A percentile compares a stretch with the other conserved stretches of the same genome.
These are phyloP conservation scores for Ifrita kowaldi DNA, from an alignment of 2,113 vertebrate species.

Conservation along the genomic window DNA sequence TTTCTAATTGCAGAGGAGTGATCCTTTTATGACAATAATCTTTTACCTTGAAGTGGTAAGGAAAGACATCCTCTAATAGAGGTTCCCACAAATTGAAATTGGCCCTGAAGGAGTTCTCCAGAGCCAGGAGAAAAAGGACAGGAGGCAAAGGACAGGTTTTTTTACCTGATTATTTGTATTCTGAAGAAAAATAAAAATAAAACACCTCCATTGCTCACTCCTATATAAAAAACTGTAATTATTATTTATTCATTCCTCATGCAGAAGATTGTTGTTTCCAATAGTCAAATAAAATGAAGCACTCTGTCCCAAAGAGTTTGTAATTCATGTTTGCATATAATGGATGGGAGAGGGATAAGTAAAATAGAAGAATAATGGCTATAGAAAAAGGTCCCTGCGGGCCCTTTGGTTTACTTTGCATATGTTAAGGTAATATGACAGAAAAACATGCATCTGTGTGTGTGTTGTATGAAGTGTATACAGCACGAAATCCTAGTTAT, in stretches of 20 bases:
- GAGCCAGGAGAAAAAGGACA: not conserved
- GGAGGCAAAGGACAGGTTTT: not conserved
- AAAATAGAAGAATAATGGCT: not conserved
- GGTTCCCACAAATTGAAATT: not conserved
- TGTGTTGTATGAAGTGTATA: not conserved
- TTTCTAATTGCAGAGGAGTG: conserved; percentile 7
- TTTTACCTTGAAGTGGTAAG: not conserved
- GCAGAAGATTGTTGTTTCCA: not conserved
- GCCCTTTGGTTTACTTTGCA: not conserved
- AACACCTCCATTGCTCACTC: not conserved
- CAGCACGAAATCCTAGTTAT: not conserved
- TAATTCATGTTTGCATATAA: not conserved
- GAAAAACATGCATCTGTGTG: not conserved
- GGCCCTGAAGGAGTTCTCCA: not conserved
- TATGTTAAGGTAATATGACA: not conserved
- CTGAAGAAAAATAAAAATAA: not conserved
- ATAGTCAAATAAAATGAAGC: not conserved
- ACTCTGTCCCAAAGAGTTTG: not conserved
- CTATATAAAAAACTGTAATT: not conserved
- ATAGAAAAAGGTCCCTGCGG: not conserved
- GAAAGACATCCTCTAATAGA: not conserved
- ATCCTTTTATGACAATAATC: not conserved
- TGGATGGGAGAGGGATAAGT: not conserved
- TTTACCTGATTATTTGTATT: not conserved
- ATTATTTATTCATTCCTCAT: not conserved